A percentile compares a stretch with the other conserved stretches of the same genome.
These are phyloP conservation scores for Dichetophora obliterata DNA, from an alignment of 2,888 invertebrate species.

Conservation along the genomic window DNA sequence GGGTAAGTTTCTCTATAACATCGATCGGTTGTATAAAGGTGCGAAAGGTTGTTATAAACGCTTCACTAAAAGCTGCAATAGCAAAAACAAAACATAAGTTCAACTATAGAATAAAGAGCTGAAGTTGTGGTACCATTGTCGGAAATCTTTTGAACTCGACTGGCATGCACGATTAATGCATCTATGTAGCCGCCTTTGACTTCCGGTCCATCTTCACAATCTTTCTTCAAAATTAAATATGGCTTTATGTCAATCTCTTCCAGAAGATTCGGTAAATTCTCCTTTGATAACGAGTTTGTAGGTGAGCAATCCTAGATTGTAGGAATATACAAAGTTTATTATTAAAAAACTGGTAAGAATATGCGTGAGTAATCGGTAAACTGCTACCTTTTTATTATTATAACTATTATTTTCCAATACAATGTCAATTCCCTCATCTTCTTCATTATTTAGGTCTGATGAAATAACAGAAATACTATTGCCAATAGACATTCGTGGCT, in stretches of 20 bases:
- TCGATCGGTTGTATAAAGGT: conserved; percentile 92
- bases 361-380: neutral
- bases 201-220: conserved; percentile 89
- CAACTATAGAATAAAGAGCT: neutral
- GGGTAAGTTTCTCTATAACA: conserved; percentile 87
- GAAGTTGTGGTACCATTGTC: conserved; percentile 62
- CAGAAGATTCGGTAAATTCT: conserved; percentile 73
- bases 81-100: neutral
- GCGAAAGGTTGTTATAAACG: conserved; percentile 97
- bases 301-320: conserved; percentile 49
- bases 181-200: conserved; percentile 94
- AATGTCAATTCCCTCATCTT: conserved; percentile 51
- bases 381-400: conserved; percentile 44
- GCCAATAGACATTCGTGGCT: conserved; percentile 34
- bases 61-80: conserved; percentile 76
- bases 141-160: conserved; percentile 85
- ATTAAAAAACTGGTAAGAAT: neutral
- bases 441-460: conserved; percentile 41
- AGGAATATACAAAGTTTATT: too few relatives aligned
- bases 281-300: conserved; percentile 52
- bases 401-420: conserved; percentile 50
- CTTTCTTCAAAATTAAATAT: conserved; percentile 83
- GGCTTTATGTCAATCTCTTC: conserved; percentile 86
- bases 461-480: conserved; percentile 31
- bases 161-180: conserved; percentile 95